Evolutionary conservation across 1,140 invertebrate species (phyloP), one percentile per base, ranked within the genome.

Genomic region (Aphelinus atriplicis): DNA sequence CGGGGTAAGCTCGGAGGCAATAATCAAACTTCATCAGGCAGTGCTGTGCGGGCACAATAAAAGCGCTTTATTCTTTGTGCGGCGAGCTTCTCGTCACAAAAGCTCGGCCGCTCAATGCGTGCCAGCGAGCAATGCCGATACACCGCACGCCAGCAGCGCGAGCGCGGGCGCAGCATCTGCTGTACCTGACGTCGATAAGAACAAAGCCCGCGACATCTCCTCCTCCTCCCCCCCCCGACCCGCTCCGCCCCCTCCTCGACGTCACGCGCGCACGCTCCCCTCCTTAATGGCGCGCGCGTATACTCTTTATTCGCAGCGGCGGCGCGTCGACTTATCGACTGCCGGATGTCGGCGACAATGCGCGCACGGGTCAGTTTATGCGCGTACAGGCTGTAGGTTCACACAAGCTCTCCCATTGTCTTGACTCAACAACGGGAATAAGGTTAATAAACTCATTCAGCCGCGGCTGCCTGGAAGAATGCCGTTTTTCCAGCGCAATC

Each of bases 111-210:
- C 26, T 26, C 26, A 26, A 26, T 26, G 26, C 26, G 26, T 26
- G 26, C 26, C 26, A 26, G 26, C 26, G 26, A 26, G 26, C 26
- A 26, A 26, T 26, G 26, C 26, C 26, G 26, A 26, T 26, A 26
- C 26, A 26, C 26, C 26, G 26, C 26, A 26, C 26, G 26, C 26
- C 26, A 26, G 0, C 26, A 26, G 26, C 26, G 26, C 26, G 26
- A 0, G 26, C 26, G 26, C 26, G 26, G 26, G 26, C 65, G 46
- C 10, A 48, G 46, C 61, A 9, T 43, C 71, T 73, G 64, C 46
- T 7, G 51, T 74, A 74, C 66, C 73, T 43, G 60, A 63, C 58
- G 66, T 74, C 73, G 73, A 74, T 74, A 74, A 74, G 60, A 63
- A 69, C 73, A 74, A 74, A 55, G 60, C 53, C 47, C 47, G 7